These are phyloP conservation scores for Catamblyrhynchus diadema DNA, from an alignment of 2,797 vertebrate species.

Conservation along the genomic window DNA sequence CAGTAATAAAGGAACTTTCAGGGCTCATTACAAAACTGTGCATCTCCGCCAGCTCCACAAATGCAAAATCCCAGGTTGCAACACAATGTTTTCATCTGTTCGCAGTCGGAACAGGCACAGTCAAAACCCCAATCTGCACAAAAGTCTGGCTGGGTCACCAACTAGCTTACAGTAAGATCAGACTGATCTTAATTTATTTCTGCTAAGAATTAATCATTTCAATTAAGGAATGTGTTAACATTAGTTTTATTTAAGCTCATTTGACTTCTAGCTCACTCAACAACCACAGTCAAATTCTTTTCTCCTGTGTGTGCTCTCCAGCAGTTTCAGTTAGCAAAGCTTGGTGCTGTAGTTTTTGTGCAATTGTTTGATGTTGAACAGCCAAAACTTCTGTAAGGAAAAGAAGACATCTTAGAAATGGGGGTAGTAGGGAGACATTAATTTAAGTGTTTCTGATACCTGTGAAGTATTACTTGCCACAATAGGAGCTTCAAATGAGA, in stretches of 20 bases:
- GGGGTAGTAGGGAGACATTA: background rate
- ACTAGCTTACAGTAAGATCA: constrained; percentile 60
- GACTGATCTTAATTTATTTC: background rate
- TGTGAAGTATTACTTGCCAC: constrained; percentile 44
- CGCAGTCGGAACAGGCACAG: constrained; percentile 95
- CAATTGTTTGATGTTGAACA: background rate
- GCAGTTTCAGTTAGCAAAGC: constrained; percentile 27
- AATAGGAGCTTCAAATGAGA: background rate
- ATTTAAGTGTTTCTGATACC: constrained; percentile 40
- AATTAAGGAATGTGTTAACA: constrained; percentile 45
- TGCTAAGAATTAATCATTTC: constrained; percentile 40
- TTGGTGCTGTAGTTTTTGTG: constrained; percentile 16
- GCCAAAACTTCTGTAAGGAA: background rate
- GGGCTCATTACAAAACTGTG: constrained; percentile 96
- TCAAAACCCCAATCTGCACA: constrained; percentile 98
- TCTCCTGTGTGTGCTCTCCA: background rate
- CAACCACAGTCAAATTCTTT: background rate
- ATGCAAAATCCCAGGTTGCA: constrained; percentile 93
- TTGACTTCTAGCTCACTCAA: background rate
- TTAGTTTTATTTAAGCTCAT: constrained; percentile 13
- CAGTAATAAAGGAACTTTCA: constrained; percentile 95
- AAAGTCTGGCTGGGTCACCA: constrained; percentile 79
- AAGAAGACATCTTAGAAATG: background rate
- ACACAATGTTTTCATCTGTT: constrained; percentile 93
- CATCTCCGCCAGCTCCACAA: constrained; percentile 94